A percentile compares a stretch with the other conserved stretches of the same genome.
These are phyloP conservation scores for Clostera curtula DNA, from an alignment of 2,888 invertebrate genomes.

Conservation along the genomic window DNA sequence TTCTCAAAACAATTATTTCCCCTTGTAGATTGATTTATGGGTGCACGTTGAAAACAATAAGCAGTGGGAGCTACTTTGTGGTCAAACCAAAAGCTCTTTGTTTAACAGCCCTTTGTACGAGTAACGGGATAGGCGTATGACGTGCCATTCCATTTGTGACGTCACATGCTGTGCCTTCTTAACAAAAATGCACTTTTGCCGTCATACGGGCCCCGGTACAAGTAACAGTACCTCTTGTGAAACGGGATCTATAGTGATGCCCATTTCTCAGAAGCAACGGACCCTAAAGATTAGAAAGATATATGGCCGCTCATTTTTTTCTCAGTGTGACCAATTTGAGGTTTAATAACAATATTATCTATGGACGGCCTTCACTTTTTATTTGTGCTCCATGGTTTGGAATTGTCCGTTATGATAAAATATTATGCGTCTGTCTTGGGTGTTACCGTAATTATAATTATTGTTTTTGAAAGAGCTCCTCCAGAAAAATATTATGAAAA, in stretches of 20 bases:
- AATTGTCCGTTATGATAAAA: no score
- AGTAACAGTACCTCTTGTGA: conserved; percentile 68
- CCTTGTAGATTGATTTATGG: conserved; percentile 43
- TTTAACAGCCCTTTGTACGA: conserved; percentile 46
- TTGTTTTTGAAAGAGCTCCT: no score
- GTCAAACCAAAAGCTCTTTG: conserved; percentile 50
- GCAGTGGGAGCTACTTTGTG: conserved; percentile 58
- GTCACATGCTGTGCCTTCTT: conserved; percentile 40
- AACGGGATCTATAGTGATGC: conserved; percentile 58
- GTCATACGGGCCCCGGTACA: conserved; percentile 47
- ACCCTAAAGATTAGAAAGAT: conserved; percentile 48
- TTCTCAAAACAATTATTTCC: conserved; percentile 19
- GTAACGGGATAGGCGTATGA: conserved; percentile 52
- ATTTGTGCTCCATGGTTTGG: no score
- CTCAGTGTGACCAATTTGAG: conserved; percentile 61
- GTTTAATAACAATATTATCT: conserved; percentile 52
- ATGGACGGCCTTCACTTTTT: conserved; percentile 28
- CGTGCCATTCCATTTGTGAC: conserved; percentile 50
- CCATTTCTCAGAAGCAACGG: conserved; percentile 56
- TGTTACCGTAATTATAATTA: no score
- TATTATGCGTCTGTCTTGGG: no score
- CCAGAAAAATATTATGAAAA: no score
- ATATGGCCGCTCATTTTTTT: conserved; percentile 54
- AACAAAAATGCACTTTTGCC: conserved; percentile 66
- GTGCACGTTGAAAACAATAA: conserved; percentile 34